A percentile compares a stretch with the other conserved stretches of the same genome.
phyloP scores from a whole-genome alignment of 2,888 invertebrate genomes.

The Rhagophthalmus giganteus region DNA sequence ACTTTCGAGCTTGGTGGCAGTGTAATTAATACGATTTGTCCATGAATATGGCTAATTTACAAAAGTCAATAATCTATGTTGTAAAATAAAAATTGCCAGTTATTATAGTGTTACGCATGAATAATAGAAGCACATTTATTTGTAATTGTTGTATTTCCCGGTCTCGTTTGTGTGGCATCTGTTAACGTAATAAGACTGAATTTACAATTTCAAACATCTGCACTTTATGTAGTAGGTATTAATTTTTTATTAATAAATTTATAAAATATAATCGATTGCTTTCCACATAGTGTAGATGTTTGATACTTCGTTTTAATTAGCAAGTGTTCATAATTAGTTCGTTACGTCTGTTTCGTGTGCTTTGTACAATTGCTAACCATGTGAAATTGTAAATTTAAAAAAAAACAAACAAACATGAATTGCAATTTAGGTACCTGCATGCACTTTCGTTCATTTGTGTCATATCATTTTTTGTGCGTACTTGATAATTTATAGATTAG shows the following conservation, averaged over 20 bases:
- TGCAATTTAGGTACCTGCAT: conserved; percentile 7
- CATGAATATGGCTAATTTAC: conserved; percentile 47
- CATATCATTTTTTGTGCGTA: conserved; percentile 9
- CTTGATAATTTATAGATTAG: conserved; percentile 7
- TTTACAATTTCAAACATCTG: conserved; percentile 12
- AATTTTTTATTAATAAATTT: too few species aligned
- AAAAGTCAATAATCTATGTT: conserved; percentile 17
- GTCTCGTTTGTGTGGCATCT: conserved; percentile 11
- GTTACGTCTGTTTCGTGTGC: conserved; percentile 1
- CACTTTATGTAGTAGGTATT: conserved; percentile 1
- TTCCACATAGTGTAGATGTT: conserved; percentile 3
- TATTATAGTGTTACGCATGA: conserved; percentile 24
- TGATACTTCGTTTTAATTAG: conserved; percentile 9
- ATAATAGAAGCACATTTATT: conserved; percentile 11
- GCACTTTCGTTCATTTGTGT: neutral
- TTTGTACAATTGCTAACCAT: conserved; percentile 11
- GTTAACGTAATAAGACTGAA: conserved; percentile 24
- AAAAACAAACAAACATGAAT: neutral
- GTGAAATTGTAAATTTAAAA: conserved; percentile 5
- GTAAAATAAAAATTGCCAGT: conserved; percentile 13
- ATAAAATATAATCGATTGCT: conserved; percentile 6
- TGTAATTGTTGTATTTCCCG: conserved; percentile 12
- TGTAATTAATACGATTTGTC: conserved; percentile 34
- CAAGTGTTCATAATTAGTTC: conserved; percentile 4
- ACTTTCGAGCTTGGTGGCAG: conserved; percentile 43